Evolutionary conservation across 2,888 invertebrate species (phyloP).

Genomic region (Aplocera efformata): DNA sequence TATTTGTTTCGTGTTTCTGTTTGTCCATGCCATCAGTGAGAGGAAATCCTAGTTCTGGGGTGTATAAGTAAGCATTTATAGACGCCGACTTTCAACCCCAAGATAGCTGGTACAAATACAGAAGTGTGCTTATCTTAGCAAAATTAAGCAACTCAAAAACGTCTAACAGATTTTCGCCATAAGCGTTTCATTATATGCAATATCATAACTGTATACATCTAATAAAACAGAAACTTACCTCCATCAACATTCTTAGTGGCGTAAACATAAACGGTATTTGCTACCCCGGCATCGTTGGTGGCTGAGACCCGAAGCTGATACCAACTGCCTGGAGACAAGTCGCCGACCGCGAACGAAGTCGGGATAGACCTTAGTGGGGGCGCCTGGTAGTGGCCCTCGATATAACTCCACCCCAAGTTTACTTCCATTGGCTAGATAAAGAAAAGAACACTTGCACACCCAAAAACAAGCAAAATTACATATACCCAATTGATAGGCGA

Average conservation of each 20-base stretch:
- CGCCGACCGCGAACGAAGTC: slow-evolving; percentile 71
- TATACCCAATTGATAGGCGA: slow-evolving; percentile 83
- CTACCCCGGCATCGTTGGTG: slow-evolving; percentile 83
- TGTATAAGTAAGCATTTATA: too few species aligned
- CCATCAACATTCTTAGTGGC: slow-evolving; percentile 82
- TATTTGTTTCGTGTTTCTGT: too few species aligned
- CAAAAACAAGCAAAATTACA: too few species aligned
- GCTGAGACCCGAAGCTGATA: slow-evolving; percentile 83
- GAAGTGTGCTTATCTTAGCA: too few species aligned
- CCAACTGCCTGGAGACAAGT: slow-evolving; percentile 81
- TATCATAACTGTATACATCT: too few species aligned
- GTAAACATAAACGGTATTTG: slow-evolving; percentile 79
- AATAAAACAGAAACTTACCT: slow-evolving; percentile 74
- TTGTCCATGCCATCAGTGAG: too few species aligned
- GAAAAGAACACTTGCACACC: slow-evolving; percentile 5
- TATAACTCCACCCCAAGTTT: slow-evolving; percentile 64
- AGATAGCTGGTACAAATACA: too few species aligned
- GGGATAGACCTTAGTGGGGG: slow-evolving; percentile 59
- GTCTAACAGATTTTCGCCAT: too few species aligned
- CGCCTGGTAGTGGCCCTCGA: slow-evolving; percentile 61
- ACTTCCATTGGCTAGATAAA: slow-evolving; percentile 55
- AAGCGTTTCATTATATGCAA: too few species aligned
- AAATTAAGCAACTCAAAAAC: too few species aligned
- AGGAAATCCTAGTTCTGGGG: too few species aligned
- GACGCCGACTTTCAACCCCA: too few species aligned